Conservation (phyloP, 2,888 invertebrate species). For the Nomada fabriciana region DNA sequence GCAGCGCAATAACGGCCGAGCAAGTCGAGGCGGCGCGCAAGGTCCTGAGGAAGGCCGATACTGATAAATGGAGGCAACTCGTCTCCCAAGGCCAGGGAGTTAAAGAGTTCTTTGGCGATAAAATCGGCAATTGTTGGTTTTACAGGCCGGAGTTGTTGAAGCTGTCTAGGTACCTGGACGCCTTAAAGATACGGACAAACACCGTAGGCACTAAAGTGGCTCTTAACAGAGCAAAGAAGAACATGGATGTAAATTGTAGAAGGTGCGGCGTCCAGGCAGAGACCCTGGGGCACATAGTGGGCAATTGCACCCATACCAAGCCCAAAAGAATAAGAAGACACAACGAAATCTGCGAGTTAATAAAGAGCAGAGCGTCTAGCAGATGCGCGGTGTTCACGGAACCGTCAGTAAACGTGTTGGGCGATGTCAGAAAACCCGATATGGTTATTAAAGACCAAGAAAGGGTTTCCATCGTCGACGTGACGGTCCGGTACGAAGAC, state of each 20-base stretch:
- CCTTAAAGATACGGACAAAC: background rate
- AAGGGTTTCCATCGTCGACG: no score
- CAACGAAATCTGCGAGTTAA: background rate
- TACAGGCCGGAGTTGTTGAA: background rate
- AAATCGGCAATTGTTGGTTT: background rate
- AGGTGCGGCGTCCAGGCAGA: background rate
- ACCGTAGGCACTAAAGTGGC: background rate
- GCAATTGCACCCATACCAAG: conserved; percentile 4
- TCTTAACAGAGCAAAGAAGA: background rate
- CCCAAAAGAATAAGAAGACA: background rate
- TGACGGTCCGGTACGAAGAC: no score
- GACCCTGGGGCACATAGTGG: conserved; percentile 14
- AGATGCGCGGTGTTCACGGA: no score
- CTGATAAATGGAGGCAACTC: background rate
- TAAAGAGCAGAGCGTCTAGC: no score
- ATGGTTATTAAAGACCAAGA: no score
- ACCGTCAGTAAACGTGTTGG: no score
- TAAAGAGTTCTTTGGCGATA: background rate
- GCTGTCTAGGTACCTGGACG: conserved; percentile 15
- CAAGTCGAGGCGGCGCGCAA: accelerated
- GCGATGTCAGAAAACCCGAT: no score
- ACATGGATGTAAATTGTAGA: background rate
- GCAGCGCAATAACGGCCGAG: accelerated
- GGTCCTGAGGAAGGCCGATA: accelerated
- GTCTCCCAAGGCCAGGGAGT: background rate